phyloP scores from a whole-genome alignment of 2,797 vertebrate genomes.

The Enteromius trimaculatus region DNA sequence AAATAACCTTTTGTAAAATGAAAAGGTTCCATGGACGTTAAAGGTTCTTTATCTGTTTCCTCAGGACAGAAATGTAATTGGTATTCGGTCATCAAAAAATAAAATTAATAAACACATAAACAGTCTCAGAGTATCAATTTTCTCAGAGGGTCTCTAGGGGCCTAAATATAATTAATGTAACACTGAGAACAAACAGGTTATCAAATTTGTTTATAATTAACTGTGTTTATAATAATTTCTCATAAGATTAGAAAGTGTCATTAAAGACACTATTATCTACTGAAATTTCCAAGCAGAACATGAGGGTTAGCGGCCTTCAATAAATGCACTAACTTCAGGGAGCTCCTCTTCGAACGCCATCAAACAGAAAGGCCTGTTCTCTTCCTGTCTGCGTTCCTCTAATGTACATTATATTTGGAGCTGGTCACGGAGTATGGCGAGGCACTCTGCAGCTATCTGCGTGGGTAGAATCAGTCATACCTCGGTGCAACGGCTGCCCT shows the following conservation, averaged over 20 bases:
- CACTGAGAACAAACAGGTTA: not conserved
- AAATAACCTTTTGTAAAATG: not conserved
- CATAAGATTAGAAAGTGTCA: not conserved
- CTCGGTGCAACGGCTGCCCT: slow-evolving; percentile 49
- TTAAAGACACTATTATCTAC: not conserved
- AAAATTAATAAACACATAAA: not conserved
- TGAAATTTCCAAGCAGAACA: not conserved
- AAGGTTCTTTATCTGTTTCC: not conserved
- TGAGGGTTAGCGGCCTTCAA: not conserved
- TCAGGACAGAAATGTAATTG: too few species aligned
- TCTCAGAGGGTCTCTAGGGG: not conserved
- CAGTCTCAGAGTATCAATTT: not conserved
- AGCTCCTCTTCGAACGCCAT: not conserved
- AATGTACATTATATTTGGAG: slow-evolving; percentile 17
- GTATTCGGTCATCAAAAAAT: not conserved
- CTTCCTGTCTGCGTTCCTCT: slow-evolving; percentile 20
- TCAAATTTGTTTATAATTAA: not conserved
- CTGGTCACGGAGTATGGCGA: slow-evolving; percentile 12
- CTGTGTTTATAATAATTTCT: not conserved
- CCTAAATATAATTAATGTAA: not conserved
- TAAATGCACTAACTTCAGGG: not conserved
- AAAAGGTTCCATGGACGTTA: not conserved
- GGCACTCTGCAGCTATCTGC: slow-evolving; percentile 17
- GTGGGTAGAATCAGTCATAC: slow-evolving; percentile 42
- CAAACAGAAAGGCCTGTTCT: slow-evolving; percentile 24